Conservation (phyloP, 2,888 invertebrate species). For the Dioctria rufipes region DNA sequence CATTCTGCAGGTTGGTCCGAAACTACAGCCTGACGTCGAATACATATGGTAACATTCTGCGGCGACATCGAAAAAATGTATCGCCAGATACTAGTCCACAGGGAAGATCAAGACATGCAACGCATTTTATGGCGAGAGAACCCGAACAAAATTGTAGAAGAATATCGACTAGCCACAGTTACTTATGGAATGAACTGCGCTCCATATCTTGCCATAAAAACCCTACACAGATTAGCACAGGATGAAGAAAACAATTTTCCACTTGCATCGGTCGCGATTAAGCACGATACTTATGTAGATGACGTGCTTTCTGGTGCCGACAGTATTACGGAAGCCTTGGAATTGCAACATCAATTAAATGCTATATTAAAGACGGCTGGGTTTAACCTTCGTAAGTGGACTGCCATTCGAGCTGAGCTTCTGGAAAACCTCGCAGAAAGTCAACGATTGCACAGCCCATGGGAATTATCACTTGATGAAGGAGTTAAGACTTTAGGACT, state of each 20-base stretch:
- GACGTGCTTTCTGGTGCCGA: not conserved
- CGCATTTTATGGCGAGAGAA: not conserved
- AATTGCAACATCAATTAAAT: not conserved
- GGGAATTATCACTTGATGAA: not conserved
- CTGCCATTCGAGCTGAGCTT: not conserved
- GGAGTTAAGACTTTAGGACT: not conserved
- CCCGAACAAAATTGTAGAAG: not conserved
- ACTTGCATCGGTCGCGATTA: not conserved
- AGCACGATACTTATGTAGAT: not conserved
- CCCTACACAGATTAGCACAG: not conserved
- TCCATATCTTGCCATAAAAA: not conserved
- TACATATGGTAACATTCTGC: not conserved
- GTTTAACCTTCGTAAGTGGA: not conserved
- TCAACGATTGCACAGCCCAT: not conserved
- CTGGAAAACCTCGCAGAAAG: not conserved
- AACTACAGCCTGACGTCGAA: not conserved
- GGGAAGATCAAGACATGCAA: not conserved
- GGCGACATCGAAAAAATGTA: constrained; percentile 16
- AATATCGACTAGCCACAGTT: not conserved
- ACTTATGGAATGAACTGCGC: not conserved
- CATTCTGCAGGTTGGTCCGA: not conserved
- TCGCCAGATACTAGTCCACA: not conserved
- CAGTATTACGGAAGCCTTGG: not conserved
- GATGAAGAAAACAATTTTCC: not conserved
- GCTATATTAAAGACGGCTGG: not conserved